phyloP scores from a whole-genome alignment of 2,888 invertebrate genomes.

The Drosophila macrospina region DNA sequence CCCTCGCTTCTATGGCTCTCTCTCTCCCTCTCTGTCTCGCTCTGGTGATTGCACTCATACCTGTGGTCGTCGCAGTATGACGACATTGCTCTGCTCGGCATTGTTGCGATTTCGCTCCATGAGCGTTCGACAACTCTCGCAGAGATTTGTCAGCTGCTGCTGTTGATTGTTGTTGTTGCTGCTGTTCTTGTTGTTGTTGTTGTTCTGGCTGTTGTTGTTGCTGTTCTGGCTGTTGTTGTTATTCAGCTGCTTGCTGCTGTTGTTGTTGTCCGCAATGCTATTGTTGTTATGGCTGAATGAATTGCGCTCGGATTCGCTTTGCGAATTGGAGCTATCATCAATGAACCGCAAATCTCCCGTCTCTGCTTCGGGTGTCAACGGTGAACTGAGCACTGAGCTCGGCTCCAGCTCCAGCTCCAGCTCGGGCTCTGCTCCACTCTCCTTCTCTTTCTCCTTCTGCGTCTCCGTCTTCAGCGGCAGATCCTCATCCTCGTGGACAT shows the following conservation, averaged over 20 bases:
- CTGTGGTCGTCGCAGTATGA: slow-evolving; percentile 60
- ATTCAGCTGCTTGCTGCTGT: slow-evolving; percentile 46
- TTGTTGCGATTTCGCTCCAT: slow-evolving; percentile 82
- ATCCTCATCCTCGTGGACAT: slow-evolving; percentile 58
- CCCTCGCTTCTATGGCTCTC: neutral
- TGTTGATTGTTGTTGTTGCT: slow-evolving; percentile 29
- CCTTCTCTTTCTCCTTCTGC: neutral
- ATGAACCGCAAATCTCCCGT: slow-evolving; percentile 82
- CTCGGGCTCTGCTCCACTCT: neutral
- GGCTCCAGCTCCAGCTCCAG: too few relatives aligned
- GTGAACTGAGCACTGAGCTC: slow-evolving; percentile 58
- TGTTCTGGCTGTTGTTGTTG: slow-evolving; percentile 50
- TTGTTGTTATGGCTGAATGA: slow-evolving; percentile 47
- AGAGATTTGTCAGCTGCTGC: slow-evolving; percentile 65
- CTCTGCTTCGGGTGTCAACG: slow-evolving; percentile 53
- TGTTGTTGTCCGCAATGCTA: slow-evolving; percentile 39
- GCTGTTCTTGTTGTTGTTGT: slow-evolving; percentile 30
- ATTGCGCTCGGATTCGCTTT: slow-evolving; percentile 82
- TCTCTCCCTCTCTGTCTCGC: too few relatives aligned
- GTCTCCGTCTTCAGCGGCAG: slow-evolving; percentile 21
- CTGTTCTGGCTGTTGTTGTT: slow-evolving; percentile 53
- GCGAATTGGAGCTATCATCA: slow-evolving; percentile 84
- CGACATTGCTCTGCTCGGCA: slow-evolving; percentile 68
- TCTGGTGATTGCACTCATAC: slow-evolving; percentile 27
- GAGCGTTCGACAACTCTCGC: slow-evolving; percentile 82